Base-by-base conservation (phyloP, 2,888 invertebrate genomes). In the Caenorhabditis zanzibari region DNA sequence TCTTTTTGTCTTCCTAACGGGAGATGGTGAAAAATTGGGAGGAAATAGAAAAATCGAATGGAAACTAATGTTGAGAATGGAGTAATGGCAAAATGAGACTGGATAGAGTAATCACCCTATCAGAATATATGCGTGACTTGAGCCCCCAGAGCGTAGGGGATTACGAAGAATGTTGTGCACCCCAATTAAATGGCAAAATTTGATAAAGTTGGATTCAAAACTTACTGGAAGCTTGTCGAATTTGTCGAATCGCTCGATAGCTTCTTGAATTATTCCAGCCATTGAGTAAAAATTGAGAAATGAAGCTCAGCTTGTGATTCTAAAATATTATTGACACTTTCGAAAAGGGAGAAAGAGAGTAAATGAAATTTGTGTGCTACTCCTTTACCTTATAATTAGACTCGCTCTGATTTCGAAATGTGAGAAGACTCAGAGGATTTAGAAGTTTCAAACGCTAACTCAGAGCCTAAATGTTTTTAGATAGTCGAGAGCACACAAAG, bases 1-100 rank as follows among this genome's bases (percentile, higher is more conserved):
- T 49, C 14, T 9, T 59, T 56, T 32, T 49, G 7, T 44, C 47
- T 16, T 63, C 47, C 10, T 28, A 38, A 38, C 38, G 44, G 44
- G n/a, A 41, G 28, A 63, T 24, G 19, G 58, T 24, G 38, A 24
- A 41, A 73, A n/a, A 49, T n/a, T 0, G n/a, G n/a, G n/a, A 47
- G 14, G 28, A 49, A 38, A 38, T 35, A 10, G 35, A n/a, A 19
- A n/a, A 47, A 47, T 7, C 38, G 10, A 47, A 14, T 2, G 12
- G 19, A 52, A 64, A n/a, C 12, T 2, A 10, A 9, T 64, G n/a
- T 3, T n/a, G n/a, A 28, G 26, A 10, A 32, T 19, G 22, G 35
- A 54, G 26, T n/a, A 26, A 5, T n/a, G 26, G 24, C 26, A 59
- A 22, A 59, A 59, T 6, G 19, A 59, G n/a, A 9, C 7, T 6